Conservation (phyloP, 2,888 invertebrate species). For the Agrotis clavis region DNA sequence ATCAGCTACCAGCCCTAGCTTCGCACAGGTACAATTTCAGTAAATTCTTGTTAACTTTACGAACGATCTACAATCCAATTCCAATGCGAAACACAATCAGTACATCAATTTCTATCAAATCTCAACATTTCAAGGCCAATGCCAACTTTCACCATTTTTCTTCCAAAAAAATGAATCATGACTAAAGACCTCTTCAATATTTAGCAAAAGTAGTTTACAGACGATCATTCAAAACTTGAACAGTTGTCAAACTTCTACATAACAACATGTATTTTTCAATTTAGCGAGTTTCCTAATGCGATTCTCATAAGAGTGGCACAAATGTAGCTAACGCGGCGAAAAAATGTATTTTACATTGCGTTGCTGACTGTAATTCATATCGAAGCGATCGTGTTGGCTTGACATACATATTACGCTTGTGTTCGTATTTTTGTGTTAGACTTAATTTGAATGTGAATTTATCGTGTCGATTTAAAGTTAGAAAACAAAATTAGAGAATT, state of each 20-base stretch:
- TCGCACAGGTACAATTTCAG: not conserved
- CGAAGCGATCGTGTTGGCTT: conserved; percentile 40
- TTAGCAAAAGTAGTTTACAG: conserved; percentile 28
- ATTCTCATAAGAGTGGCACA: conserved; percentile 61
- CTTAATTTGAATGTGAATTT: conserved; percentile 37
- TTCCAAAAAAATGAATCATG: conserved; percentile 2
- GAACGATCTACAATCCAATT: not conserved
- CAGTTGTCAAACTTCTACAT: conserved; percentile 54
- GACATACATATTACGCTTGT: conserved; percentile 50
- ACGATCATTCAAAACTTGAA: conserved; percentile 47
- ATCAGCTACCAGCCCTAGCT: no score
- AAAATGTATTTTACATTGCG: conserved; percentile 63
- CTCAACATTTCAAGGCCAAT: conserved; percentile 25
- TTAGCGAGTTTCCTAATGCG: conserved; percentile 57
- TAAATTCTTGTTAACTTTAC: not conserved
- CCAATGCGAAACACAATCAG: not conserved
- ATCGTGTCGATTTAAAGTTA: not conserved
- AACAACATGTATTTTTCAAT: conserved; percentile 58
- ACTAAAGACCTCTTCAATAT: conserved; percentile 35
- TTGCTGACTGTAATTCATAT: conserved; percentile 52
- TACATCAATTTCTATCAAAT: conserved; percentile 30
- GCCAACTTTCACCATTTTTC: conserved; percentile 25
- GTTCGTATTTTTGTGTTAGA: conserved; percentile 38
- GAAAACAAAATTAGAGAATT: conserved; percentile 1
- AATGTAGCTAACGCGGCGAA: conserved; percentile 62